Evolutionary conservation across 2,888 invertebrate species (phyloP), one percentile per base, ranked within the genome.

Genomic region (Agrotis puta): DNA sequence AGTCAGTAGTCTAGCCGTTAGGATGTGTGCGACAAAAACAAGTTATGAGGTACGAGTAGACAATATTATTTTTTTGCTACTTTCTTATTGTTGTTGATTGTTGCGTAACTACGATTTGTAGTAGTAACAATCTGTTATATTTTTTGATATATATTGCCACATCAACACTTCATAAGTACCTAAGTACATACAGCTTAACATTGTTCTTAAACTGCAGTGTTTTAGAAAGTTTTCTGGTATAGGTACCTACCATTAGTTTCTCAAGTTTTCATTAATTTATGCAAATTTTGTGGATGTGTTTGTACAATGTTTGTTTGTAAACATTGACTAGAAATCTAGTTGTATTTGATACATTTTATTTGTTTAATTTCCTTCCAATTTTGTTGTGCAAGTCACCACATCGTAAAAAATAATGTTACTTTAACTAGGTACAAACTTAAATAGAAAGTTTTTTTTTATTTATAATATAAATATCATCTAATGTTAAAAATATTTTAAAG

Each of bases 1-100:
- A 89, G 89, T 86, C 79, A 83, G 74, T 88, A 92, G 85, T 87
- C 69, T 89, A 81, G 64, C 83, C 63, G 43, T 82, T 50, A 95
- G 91, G 79, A 95, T 95, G 95, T 90, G 88, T 81, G 92, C 94
- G 1, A 85, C 86, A 13, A 92, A 89, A 50, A 85, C 77, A 62
- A 89, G 88, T 54, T 95, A 95, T 71, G 95, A 95, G 93, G 95
- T 95, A 89, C 69, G 94, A 94, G 91, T 94, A 94, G 81, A 85
- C 22, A 39, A 48, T 61, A 48, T 24, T 56, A 66, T 58, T 75
- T 16, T 57, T 61, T 33, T 27, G 61, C 51, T 64, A 70, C 33
- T 58, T 74, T 64, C 48, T 59, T 61, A 24, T 33, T 13, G 20
- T 33, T 13, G 20, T 3, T n/a, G n/a, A 7, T 33, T 16, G 22